Conservation (phyloP, 2,113 vertebrate species). For the Mystacornis crossleyi region DNA sequence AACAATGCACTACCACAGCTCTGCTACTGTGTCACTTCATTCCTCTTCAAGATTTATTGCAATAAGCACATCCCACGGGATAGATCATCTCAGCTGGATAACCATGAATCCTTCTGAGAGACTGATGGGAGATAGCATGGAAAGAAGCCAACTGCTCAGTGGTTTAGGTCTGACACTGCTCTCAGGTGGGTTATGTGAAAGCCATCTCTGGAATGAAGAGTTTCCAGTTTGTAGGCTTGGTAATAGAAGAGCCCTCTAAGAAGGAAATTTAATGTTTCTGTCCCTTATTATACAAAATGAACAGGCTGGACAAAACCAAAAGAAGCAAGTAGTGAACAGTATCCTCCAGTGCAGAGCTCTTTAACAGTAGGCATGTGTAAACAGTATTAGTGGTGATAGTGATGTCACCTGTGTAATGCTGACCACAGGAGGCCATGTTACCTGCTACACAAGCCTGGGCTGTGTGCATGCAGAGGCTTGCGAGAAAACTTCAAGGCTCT, state of each 20-base stretch:
- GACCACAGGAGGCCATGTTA: neutral
- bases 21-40: neutral
- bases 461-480: neutral
- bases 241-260: neutral
- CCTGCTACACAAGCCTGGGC: neutral
- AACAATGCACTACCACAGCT: neutral
- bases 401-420: neutral
- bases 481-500: neutral
- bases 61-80: neutral
- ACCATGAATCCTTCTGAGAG: neutral
- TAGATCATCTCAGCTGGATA: neutral
- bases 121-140: neutral
- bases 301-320: neutral
- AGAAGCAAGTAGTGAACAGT: neutral
- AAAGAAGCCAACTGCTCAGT: neutral
- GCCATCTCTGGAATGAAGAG: neutral
- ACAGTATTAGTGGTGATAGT: neutral
- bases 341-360: neutral
- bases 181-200: neutral
- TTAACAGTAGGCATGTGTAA: neutral
- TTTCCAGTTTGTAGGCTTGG: neutral
- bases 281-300: neutral
- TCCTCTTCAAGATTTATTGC: neutral
- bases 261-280: neutral
- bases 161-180: neutral